Evolutionary conservation across 2,797 vertebrate genomes (phyloP).

Genomic region (Morus bassanus): DNA sequence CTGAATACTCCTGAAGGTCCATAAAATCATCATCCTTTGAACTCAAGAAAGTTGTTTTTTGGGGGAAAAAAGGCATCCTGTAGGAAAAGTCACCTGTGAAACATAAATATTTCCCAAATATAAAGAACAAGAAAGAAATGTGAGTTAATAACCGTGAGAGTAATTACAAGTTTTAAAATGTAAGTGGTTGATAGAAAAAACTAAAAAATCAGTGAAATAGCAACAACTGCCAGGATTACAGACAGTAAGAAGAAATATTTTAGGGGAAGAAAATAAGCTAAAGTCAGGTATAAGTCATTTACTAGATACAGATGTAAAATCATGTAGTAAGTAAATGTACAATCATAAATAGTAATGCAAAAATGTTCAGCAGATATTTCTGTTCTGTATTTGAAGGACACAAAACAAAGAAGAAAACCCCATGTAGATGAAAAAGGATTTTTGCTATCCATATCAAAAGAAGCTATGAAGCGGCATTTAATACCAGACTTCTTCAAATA

Average conservation of each 20-base stretch:
- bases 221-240: not conserved
- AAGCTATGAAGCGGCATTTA: not conserved
- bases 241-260: not conserved
- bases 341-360: not conserved
- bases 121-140: not conserved
- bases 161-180: not conserved
- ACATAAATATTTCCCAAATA: not conserved
- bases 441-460: not conserved
- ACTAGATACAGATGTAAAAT: not conserved
- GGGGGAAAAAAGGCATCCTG: rapidly evolving
- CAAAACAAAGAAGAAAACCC: not conserved
- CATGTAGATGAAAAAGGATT: not conserved
- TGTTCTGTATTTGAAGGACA: not conserved
- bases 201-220: not conserved
- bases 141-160: not conserved
- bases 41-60: not conserved
- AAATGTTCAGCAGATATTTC: not conserved
- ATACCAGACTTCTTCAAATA: not conserved
- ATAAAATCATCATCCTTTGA: not conserved
- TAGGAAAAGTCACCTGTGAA: not conserved
- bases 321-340: not conserved
- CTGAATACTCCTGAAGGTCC: not conserved
- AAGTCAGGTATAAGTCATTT: not conserved
- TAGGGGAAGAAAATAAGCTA: not conserved
- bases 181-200: not conserved